These are phyloP conservation scores for Lepus oiostolus DNA, from an alignment of 2,797 vertebrate genomes.

Conservation along the genomic window DNA sequence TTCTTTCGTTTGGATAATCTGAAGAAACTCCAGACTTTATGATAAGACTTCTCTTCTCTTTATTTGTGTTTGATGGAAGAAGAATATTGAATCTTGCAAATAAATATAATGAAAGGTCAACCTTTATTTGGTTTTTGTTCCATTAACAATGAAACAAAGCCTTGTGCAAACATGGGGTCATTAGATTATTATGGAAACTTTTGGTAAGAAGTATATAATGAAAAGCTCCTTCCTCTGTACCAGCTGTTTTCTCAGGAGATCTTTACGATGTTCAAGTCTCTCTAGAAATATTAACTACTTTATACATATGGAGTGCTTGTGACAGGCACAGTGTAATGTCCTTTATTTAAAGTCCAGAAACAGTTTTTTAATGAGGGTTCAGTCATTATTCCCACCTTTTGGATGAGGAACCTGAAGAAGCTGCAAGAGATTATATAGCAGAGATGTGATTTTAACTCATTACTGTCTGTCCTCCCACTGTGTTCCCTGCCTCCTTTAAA, in stretches of 20 bases:
- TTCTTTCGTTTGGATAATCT: conserved; percentile 16
- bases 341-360: neutral
- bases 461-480: neutral
- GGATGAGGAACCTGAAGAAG: neutral
- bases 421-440: neutral
- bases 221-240: neutral
- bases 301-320: neutral
- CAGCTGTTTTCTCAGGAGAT: neutral
- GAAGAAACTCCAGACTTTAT: neutral
- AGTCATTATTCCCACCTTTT: neutral
- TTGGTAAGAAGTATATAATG: neutral
- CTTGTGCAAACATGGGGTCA: neutral
- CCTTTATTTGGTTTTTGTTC: neutral
- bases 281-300: neutral
- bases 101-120: neutral
- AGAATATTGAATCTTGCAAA: neutral
- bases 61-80: neutral
- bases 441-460: neutral
- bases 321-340: neutral
- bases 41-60: neutral
- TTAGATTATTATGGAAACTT: neutral
- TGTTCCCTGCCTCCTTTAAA: neutral
- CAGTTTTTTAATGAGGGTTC: neutral
- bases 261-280: neutral
- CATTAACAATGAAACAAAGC: neutral